These are phyloP conservation scores for Probosciger aterrimus DNA, from an alignment of 2,113 vertebrate species.

Conservation along the genomic window DNA sequence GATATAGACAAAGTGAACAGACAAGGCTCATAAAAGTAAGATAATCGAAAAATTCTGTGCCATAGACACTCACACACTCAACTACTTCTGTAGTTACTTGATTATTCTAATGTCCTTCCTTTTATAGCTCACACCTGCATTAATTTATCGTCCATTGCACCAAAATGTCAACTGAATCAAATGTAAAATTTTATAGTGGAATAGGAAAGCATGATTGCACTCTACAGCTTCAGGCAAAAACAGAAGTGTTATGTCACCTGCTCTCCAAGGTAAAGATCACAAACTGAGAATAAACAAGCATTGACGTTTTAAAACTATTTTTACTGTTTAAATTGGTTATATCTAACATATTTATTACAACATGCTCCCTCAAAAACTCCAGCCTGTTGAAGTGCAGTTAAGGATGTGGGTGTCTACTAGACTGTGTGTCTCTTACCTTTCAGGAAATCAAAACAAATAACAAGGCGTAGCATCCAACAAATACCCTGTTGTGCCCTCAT, in stretches of 20 bases:
- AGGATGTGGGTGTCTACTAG: neutral
- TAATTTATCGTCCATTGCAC: conserved; percentile 39
- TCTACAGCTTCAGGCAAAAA: neutral
- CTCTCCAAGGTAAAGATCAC: neutral
- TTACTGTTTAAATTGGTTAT: neutral
- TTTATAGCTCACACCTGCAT: conserved; percentile 9
- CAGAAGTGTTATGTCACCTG: neutral
- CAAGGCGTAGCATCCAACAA: neutral
- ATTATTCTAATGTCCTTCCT: conserved; percentile 41
- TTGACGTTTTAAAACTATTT: neutral
- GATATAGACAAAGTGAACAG: conserved; percentile 31
- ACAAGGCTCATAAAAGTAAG: conserved; percentile 31
- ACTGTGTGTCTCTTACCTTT: neutral
- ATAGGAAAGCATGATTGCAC: neutral
- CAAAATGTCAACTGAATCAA: conserved; percentile 31
- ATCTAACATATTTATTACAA: neutral
- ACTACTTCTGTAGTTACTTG: neutral
- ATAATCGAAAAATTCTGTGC: conserved; percentile 6
- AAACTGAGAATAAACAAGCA: neutral
- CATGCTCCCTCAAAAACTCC: neutral
- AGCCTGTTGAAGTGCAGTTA: neutral
- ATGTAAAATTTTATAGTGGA: conserved; percentile 23
- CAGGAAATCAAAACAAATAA: neutral
- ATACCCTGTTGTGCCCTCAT: neutral
- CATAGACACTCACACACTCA: neutral